Evolutionary conservation across 1,140 invertebrate genomes (phyloP).

Genomic region (Bombus impatiens): DNA sequence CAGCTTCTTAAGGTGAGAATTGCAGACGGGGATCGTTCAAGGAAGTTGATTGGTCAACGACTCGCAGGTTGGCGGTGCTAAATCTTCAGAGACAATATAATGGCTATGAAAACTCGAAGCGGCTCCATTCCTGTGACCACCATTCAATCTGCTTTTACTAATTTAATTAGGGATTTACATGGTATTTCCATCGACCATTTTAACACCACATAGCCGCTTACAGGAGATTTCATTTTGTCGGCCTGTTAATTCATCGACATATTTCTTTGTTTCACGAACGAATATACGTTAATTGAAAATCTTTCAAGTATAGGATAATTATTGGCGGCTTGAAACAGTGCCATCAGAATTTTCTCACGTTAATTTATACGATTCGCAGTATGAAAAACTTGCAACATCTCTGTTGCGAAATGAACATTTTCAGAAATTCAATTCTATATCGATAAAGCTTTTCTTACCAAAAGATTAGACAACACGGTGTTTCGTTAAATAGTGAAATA

Average conservation of each 20-base stretch:
- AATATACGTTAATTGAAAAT: conserved; percentile 47
- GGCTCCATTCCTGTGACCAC: conserved; percentile 12
- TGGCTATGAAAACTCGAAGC: conserved; percentile 23
- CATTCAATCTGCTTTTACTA: conserved; percentile 55
- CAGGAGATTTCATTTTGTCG: conserved; percentile 20
- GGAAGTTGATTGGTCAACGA: conserved; percentile 61
- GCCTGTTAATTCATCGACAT: conserved; percentile 54
- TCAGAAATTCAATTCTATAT: too few species aligned
- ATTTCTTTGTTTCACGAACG: not conserved
- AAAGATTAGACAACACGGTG: not conserved
- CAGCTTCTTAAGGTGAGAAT: conserved; percentile 67
- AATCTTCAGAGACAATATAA: conserved; percentile 53
- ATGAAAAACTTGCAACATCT: too few species aligned
- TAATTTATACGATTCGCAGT: too few species aligned
- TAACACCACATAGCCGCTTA: conserved; percentile 21
- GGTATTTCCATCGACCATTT: conserved; percentile 60
- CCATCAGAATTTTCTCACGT: too few species aligned
- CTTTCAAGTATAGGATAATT: not conserved
- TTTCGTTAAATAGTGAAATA: too few species aligned
- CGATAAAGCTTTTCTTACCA: not conserved
- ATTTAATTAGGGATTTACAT: conserved; percentile 70
- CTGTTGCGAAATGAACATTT: too few species aligned
- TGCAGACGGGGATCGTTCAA: conserved; percentile 50
- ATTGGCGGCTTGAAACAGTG: not conserved
- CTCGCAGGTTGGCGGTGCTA: conserved; percentile 42